Evolutionary conservation across 2,888 invertebrate genomes (phyloP).

Genomic region (Amorpha juglandis): DNA sequence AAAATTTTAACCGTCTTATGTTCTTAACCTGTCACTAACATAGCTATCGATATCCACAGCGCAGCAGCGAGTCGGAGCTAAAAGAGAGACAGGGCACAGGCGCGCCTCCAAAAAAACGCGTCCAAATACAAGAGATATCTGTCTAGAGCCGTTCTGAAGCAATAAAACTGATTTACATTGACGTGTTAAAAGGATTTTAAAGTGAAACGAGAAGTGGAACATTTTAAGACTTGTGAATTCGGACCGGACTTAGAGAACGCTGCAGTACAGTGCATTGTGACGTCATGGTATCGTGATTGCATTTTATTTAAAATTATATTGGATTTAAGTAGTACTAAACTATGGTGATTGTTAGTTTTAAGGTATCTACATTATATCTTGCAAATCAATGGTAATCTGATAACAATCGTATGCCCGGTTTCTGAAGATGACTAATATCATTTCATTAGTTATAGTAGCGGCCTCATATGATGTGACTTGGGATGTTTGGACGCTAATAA

Average conservation of each 20-base stretch:
- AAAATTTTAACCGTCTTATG: not conserved
- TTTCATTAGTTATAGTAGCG: too few relatives aligned
- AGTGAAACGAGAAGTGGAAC: slow-evolving; percentile 4
- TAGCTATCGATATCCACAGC: slow-evolving; percentile 71
- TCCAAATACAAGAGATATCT: slow-evolving; percentile 92
- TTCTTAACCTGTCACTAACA: slow-evolving; percentile 8
- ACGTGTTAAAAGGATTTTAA: slow-evolving; percentile 26
- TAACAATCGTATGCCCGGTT: too few relatives aligned
- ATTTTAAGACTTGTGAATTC: slow-evolving; percentile 1
- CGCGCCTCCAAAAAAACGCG: slow-evolving; percentile 88
- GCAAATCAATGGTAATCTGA: too few relatives aligned
- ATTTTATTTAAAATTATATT: not conserved
- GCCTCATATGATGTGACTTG: too few relatives aligned
- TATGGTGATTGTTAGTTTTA: too few relatives aligned
- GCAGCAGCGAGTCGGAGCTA: slow-evolving; percentile 80
- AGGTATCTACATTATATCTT: too few relatives aligned
- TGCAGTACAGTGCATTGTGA: not conserved
- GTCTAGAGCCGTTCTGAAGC: slow-evolving; percentile 84
- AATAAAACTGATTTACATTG: slow-evolving; percentile 30
- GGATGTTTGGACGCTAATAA: too few relatives aligned
- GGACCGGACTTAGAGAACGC: not conserved
- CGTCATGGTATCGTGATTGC: not conserved
- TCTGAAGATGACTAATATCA: too few relatives aligned
- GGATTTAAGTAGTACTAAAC: too few relatives aligned
- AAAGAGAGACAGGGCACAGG: slow-evolving; percentile 64